Conservation (phyloP, 2,888 invertebrate genomes). For the Gasteruption jaculator region DNA sequence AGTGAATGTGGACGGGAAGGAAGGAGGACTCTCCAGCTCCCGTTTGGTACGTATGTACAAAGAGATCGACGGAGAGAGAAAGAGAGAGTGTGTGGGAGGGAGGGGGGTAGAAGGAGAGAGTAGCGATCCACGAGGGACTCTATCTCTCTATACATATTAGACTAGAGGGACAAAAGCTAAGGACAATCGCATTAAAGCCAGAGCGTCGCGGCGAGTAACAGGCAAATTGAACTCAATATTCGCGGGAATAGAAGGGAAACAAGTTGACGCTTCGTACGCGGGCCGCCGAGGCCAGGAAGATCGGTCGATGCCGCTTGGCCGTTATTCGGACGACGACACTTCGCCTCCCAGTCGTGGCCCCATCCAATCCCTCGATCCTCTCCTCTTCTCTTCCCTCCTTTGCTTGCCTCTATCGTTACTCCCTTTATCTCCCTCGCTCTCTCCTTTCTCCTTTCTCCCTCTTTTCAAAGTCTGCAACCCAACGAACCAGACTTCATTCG, state of each 20-base stretch:
- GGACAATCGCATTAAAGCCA: constrained; percentile 41
- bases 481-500: too few species aligned
- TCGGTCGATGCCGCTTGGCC: constrained; percentile 52
- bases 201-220: constrained; percentile 34
- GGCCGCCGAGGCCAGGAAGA: constrained; percentile 45
- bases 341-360: constrained; percentile 46
- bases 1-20: too few species aligned
- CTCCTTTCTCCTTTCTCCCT: constrained; percentile 11
- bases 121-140: too few species aligned
- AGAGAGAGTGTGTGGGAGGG: too few species aligned
- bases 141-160: too few species aligned
- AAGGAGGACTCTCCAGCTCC: too few species aligned
- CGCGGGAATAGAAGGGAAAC: constrained; percentile 48
- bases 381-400: constrained; percentile 8
- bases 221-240: constrained; percentile 49
- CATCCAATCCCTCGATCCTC: constrained; percentile 21
- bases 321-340: constrained; percentile 54
- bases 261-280: constrained; percentile 46
- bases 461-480: too few species aligned
- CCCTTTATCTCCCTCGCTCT: constrained; percentile 7
- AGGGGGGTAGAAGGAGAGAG: too few species aligned
- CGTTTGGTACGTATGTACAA: too few species aligned
- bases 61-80: too few species aligned
- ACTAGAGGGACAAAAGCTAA: too few species aligned
- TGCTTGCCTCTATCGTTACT: constrained; percentile 8